Evolutionary conservation across 2,888 invertebrate genomes (phyloP).

Genomic region (Brachycybe producta): DNA sequence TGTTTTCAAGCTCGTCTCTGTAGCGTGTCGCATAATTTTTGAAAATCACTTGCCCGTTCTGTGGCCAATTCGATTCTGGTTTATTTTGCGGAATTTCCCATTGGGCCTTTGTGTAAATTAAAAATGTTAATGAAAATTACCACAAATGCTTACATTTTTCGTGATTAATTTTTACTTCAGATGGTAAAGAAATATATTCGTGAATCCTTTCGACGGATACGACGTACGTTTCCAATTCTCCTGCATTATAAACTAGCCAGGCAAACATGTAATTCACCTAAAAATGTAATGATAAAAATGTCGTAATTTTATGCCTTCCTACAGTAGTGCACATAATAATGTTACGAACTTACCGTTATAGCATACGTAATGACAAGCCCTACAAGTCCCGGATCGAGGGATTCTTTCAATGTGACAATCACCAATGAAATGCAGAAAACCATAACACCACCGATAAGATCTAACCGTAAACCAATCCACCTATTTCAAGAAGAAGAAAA

Average conservation of each 20-base stretch:
- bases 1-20: slow-evolving; percentile 1
- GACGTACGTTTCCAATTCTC: slow-evolving; percentile 93
- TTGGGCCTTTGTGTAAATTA: slow-evolving; percentile 7
- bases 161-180: slow-evolving; percentile 35
- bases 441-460: slow-evolving; percentile 43
- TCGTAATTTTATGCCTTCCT: neutral
- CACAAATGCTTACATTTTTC: neutral
- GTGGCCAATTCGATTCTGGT: slow-evolving; percentile 2
- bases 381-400: slow-evolving; percentile 35
- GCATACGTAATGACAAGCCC: slow-evolving; percentile 71
- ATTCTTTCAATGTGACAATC: slow-evolving; percentile 38
- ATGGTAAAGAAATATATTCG: slow-evolving; percentile 77
- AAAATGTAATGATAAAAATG: slow-evolving; percentile 12
- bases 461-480: slow-evolving; percentile 38
- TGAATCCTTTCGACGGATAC: slow-evolving; percentile 94
- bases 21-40: slow-evolving; percentile 6
- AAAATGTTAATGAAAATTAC: neutral
- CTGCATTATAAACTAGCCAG: slow-evolving; percentile 91
- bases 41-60: neutral
- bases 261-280: slow-evolving; percentile 89
- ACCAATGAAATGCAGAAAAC: slow-evolving; percentile 45
- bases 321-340: neutral
- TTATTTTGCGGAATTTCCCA: slow-evolving; percentile 1
- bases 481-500: slow-evolving; percentile 22
- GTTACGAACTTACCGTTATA: slow-evolving; percentile 32